Evolutionary conservation across 1,140 invertebrate genomes (phyloP).

Genomic region (Eumeta japonica): DNA sequence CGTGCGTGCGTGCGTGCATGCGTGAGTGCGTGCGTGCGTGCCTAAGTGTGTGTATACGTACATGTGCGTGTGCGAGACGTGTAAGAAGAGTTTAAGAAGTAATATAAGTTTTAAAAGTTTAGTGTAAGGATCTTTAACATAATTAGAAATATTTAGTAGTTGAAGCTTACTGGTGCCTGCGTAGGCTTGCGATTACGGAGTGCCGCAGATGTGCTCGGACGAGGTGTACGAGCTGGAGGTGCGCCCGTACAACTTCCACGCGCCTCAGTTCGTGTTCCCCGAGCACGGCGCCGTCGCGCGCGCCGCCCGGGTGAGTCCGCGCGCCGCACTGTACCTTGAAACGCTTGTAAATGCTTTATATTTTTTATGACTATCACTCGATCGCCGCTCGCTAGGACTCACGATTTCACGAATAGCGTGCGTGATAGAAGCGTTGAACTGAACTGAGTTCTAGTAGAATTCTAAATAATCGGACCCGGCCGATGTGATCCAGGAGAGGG

Average conservation of each 20-base stretch:
- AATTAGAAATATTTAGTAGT: no score
- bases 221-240: slow-evolving; percentile 45
- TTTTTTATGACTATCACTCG: not conserved
- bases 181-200: slow-evolving; percentile 55
- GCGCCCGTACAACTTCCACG: slow-evolving; percentile 51
- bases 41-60: no score
- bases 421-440: not conserved
- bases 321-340: not conserved
- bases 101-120: no score
- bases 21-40: no score
- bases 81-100: no score
- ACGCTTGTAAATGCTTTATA: not conserved
- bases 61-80: no score
- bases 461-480: not conserved
- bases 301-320: slow-evolving; percentile 29
- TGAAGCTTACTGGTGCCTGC: no score
- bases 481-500: slow-evolving; percentile 23
- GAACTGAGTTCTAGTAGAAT: not conserved
- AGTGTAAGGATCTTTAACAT: no score
- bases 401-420: not conserved
- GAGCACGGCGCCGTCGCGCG: slow-evolving; percentile 22
- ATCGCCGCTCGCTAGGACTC: not conserved
- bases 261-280: slow-evolving; percentile 49
- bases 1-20: no score
- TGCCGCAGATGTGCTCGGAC: slow-evolving; percentile 27